A percentile compares a stretch with the other conserved stretches of the same genome.
Conservation (phyloP, 1,140 invertebrate genomes). For the Acyrthosiphon pisum region DNA sequence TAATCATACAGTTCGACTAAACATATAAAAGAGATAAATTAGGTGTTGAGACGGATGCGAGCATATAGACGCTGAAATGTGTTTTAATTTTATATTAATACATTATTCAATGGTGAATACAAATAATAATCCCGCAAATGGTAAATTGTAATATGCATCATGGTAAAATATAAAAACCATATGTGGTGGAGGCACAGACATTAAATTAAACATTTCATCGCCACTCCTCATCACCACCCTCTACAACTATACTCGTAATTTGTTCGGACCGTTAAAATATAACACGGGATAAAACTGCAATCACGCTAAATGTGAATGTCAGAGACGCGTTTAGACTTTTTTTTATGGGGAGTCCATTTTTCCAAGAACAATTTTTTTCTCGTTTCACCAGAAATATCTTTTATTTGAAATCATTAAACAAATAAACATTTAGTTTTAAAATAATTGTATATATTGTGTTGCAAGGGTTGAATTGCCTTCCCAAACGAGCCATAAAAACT, state of each 20-base stretch:
- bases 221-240: too few relatives aligned
- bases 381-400: too few relatives aligned
- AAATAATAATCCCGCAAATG: neutral
- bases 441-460: neutral
- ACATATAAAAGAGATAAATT: neutral
- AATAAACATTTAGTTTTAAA: too few relatives aligned
- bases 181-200: neutral
- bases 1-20: neutral
- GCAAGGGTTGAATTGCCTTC: neutral
- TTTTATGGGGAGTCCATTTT: neutral
- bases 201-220: neutral
- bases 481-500: neutral
- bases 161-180: neutral
- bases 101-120: neutral
- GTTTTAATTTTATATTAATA: too few relatives aligned
- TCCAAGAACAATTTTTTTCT: neutral
- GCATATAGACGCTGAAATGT: neutral
- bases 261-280: neutral
- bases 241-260: neutral
- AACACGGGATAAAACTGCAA: neutral
- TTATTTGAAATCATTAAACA: too few relatives aligned
- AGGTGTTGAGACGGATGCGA: neutral
- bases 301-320: neutral
- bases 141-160: too few relatives aligned
- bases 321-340: neutral